These are phyloP conservation scores for Onychostoma macrolepis DNA, from an alignment of 2,113 vertebrate genomes.

Conservation along the genomic window DNA sequence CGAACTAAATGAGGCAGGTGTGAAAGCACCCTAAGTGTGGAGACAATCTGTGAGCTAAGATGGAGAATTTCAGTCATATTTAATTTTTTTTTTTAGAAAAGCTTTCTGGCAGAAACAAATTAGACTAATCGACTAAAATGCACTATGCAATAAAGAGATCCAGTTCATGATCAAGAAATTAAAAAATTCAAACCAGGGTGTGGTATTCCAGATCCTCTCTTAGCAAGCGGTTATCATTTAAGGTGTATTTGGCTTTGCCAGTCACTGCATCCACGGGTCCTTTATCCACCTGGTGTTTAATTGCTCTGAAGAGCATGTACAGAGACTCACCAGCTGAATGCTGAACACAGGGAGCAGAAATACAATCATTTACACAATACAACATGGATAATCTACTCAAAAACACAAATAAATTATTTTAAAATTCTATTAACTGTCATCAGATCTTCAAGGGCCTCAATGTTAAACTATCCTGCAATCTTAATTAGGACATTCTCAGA, in stretches of 20 bases:
- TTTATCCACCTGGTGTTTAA: conserved; percentile 31
- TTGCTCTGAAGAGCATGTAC: conserved; percentile 29
- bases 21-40: too few species aligned
- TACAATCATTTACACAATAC: background rate
- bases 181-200: conserved; percentile 2
- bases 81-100: background rate
- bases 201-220: conserved; percentile 30
- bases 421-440: background rate
- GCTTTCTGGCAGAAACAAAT: background rate
- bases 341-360: background rate
- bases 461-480: background rate
- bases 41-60: background rate
- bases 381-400: background rate
- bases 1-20: too few species aligned
- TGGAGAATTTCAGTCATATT: background rate
- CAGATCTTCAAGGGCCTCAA: too few species aligned
- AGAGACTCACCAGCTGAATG: conserved; percentile 7
- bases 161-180: background rate
- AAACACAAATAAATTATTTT: background rate
- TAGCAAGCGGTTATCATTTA: conserved; percentile 21
- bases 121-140: background rate
- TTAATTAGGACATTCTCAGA: background rate
- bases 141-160: background rate
- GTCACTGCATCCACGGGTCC: conserved; percentile 27
- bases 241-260: conserved; percentile 31